These are phyloP conservation scores for Diorhabda carinulata DNA, from an alignment of 1,140 invertebrate species.

Conservation along the genomic window DNA sequence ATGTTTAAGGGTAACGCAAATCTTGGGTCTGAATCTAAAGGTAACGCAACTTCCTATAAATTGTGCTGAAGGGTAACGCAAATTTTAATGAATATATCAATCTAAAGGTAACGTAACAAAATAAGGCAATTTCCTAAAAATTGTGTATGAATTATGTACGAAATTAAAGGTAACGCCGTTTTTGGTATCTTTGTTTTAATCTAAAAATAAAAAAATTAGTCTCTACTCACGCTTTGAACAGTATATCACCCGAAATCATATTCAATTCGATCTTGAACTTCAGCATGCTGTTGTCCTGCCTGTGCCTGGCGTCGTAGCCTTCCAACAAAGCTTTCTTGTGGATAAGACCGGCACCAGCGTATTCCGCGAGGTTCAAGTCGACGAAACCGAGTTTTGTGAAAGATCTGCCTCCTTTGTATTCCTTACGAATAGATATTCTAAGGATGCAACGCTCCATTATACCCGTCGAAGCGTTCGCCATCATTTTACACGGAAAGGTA, in stretches of 20 bases:
- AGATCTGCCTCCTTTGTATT: slow-evolving; percentile 60
- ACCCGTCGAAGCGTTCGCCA: slow-evolving; percentile 89
- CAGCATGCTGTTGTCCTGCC: slow-evolving; percentile 95
- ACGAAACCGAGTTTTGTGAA: slow-evolving; percentile 87
- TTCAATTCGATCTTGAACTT: slow-evolving; percentile 87
- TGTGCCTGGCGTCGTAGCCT: slow-evolving; percentile 85
- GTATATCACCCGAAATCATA: slow-evolving; percentile 90
- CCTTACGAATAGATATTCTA: slow-evolving; percentile 91
- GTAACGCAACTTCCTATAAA: too few species aligned
- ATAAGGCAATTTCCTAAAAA: too few species aligned
- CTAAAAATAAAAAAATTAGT: background rate
- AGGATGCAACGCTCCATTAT: slow-evolving; percentile 88
- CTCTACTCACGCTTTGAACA: slow-evolving; percentile 86
- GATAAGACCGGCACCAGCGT: slow-evolving; percentile 87
- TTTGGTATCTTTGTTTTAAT: too few species aligned
- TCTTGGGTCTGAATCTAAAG: too few species aligned
- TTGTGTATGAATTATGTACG: too few species aligned
- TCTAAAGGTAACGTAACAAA: too few species aligned
- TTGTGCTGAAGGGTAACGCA: too few species aligned
- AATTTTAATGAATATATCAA: too few species aligned
- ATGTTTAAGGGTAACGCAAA: too few species aligned
- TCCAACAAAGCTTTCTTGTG: slow-evolving; percentile 84
- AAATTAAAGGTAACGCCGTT: too few species aligned
- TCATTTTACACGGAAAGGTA: slow-evolving; percentile 94
- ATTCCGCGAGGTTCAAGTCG: slow-evolving; percentile 93